phyloP scores from a whole-genome alignment of 2,888 invertebrate genomes.

The Maniola hyperantus region DNA sequence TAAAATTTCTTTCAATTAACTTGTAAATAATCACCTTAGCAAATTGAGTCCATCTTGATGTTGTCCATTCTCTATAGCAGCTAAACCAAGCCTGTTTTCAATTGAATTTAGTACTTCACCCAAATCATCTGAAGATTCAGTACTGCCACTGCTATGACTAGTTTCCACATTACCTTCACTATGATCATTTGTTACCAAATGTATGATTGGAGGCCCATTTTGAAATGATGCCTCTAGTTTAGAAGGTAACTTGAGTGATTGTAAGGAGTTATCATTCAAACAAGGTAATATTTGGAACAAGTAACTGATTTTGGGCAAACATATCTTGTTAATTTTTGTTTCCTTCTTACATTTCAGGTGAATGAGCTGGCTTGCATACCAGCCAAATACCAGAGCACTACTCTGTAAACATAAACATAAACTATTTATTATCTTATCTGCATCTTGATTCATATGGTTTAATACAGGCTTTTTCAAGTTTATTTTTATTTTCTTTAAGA shows the following conservation, averaged over 20 bases:
- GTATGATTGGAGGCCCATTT: conserved; percentile 58
- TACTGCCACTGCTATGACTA: conserved; percentile 44
- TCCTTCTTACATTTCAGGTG: conserved; percentile 64
- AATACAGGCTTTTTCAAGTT: background rate
- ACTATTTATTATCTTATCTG: background rate
- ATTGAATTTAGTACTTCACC: conserved; percentile 82
- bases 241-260: conserved; percentile 48
- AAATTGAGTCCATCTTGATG: conserved; percentile 80
- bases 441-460: background rate
- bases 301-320: conserved; percentile 44
- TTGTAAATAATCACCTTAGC: conserved; percentile 62
- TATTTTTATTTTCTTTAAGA: background rate
- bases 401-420: conserved; percentile 69
- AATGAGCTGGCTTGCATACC: conserved; percentile 84
- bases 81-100: conserved; percentile 83
- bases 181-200: conserved; percentile 70
- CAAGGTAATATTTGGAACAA: conserved; percentile 43
- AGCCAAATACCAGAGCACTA: conserved; percentile 83
- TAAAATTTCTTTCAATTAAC: background rate
- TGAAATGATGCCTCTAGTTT: conserved; percentile 56
- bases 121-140: conserved; percentile 65
- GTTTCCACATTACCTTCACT: conserved; percentile 43
- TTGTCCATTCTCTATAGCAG: conserved; percentile 82
- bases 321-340: conserved; percentile 45
- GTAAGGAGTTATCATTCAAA: conserved; percentile 28